Evolutionary conservation across 1,140 invertebrate genomes (phyloP).

Genomic region (Rhagoletis zephyria): DNA sequence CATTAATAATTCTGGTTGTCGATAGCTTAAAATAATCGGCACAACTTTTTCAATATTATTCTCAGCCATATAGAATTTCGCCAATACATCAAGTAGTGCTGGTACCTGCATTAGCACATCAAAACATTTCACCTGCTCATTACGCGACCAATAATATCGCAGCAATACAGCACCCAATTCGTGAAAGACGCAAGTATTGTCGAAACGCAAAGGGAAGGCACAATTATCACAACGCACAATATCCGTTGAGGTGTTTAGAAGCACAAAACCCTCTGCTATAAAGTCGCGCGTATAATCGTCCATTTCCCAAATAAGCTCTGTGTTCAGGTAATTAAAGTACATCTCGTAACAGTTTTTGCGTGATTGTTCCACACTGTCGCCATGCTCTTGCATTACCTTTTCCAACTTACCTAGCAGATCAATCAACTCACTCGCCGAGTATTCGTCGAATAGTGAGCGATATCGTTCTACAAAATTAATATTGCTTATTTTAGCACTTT

Average conservation of each 20-base stretch:
- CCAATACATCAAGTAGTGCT: conserved; percentile 67
- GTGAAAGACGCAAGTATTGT: conserved; percentile 67
- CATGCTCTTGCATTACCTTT: conserved; percentile 68
- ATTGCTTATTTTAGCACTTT: conserved; percentile 69
- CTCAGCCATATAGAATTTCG: conserved; percentile 69
- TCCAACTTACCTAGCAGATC: conserved; percentile 64
- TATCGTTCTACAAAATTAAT: conserved; percentile 69
- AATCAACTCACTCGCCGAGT: conserved; percentile 67
- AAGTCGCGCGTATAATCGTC: conserved; percentile 68
- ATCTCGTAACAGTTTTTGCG: conserved; percentile 69
- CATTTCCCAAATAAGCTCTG: conserved; percentile 71
- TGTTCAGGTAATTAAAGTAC: conserved; percentile 72
- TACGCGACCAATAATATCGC: conserved; percentile 70
- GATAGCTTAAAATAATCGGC: conserved; percentile 69
- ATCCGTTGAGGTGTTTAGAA: conserved; percentile 63
- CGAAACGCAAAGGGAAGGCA: conserved; percentile 67
- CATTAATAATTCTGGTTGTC: conserved; percentile 64
- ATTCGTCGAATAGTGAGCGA: conserved; percentile 68
- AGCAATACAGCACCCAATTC: conserved; percentile 68
- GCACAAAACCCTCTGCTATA: conserved; percentile 67
- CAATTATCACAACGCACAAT: conserved; percentile 68
- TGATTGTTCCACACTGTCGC: conserved; percentile 65
- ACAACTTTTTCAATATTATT: conserved; percentile 69
- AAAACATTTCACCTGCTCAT: conserved; percentile 71
- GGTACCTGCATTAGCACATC: conserved; percentile 68